A percentile compares a stretch with the other conserved stretches of the same genome.
These are phyloP conservation scores for Fratercula arctica DNA, from an alignment of 2,797 vertebrate species.

Conservation along the genomic window DNA sequence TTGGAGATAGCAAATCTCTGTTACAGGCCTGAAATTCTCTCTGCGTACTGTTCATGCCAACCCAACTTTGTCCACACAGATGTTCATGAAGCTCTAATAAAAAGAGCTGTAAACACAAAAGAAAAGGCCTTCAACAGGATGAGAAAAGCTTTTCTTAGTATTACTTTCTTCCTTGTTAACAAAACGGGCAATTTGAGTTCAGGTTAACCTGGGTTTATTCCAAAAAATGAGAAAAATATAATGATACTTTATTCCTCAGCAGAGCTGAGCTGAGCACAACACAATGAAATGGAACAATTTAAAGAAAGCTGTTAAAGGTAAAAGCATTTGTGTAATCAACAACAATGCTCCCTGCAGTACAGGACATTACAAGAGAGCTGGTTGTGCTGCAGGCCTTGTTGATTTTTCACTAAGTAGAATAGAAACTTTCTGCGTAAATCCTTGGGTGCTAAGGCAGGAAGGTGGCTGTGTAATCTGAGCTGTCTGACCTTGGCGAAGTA, in stretches of 20 bases:
- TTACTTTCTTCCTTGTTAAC: background rate
- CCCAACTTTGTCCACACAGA: background rate
- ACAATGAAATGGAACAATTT: background rate
- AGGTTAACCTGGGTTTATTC: background rate
- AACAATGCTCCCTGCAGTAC: background rate
- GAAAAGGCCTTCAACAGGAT: background rate
- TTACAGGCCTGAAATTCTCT: background rate
- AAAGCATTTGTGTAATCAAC: background rate
- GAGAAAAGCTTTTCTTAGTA: background rate
- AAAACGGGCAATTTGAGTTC: background rate
- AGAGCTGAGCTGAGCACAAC: background rate
- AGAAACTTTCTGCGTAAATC: background rate
- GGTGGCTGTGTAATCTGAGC: background rate
- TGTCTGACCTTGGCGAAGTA: background rate
- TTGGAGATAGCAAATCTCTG: background rate
- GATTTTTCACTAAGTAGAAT: background rate
- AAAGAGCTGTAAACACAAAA: background rate
- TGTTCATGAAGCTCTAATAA: background rate
- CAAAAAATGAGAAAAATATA: conserved; percentile 7
- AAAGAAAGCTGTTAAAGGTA: background rate
- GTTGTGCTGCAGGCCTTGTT: background rate
- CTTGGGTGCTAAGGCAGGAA: background rate
- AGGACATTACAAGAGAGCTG: background rate
- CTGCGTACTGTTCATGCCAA: background rate
- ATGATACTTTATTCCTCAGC: background rate